phyloP scores from a whole-genome alignment of 2,797 vertebrate species.

The Esox lucius region DNA sequence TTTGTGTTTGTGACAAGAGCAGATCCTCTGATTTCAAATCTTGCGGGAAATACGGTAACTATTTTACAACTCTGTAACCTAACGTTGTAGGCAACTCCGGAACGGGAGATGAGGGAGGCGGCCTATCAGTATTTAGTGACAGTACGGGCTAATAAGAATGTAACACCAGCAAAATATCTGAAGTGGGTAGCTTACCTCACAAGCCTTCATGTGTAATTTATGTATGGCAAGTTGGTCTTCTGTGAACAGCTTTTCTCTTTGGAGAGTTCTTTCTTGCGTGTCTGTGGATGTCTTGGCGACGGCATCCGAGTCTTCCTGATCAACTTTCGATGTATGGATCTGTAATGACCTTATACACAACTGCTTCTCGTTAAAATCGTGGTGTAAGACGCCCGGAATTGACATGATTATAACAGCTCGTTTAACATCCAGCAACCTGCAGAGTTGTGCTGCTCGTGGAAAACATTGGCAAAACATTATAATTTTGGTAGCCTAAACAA shows the following conservation, averaged over 20 bases:
- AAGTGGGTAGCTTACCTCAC: neutral
- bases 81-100: too few relatives aligned
- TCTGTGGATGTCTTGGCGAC: neutral
- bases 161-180: neutral
- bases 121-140: neutral
- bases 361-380: neutral
- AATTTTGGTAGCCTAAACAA: neutral
- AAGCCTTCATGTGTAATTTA: neutral
- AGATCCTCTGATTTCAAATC: neutral
- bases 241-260: neutral
- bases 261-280: neutral
- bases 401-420: neutral
- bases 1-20: neutral
- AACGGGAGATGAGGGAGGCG: neutral
- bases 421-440: neutral
- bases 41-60: neutral
- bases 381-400: neutral
- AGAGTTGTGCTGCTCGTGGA: neutral
- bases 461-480: neutral
- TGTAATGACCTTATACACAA: neutral
- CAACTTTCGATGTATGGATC: neutral
- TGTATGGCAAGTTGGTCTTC: constrained; percentile 1
- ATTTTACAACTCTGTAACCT: neutral
- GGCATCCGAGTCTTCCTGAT: neutral
- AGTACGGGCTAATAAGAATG: neutral